Conservation (phyloP, 2,888 invertebrate genomes). For the Seira musarum region DNA sequence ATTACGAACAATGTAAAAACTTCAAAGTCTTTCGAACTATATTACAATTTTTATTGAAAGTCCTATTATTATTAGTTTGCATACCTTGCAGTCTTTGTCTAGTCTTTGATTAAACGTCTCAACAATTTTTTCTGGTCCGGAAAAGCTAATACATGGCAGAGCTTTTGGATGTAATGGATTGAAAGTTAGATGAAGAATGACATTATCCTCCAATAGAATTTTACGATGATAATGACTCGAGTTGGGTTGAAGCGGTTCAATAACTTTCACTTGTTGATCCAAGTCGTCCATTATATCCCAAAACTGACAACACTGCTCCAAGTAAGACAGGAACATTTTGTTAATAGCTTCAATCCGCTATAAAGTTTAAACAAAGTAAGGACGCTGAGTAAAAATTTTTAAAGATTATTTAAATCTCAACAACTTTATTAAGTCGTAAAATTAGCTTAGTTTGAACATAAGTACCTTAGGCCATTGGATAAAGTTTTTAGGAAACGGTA, state of each 20-base stretch:
- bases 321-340: slow-evolving; percentile 35
- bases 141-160: slow-evolving; percentile 72
- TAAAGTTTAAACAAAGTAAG: slow-evolving; percentile 32
- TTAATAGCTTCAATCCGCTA: slow-evolving; percentile 48
- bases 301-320: slow-evolving; percentile 49
- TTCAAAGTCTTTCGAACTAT: not conserved
- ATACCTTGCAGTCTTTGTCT: slow-evolving; percentile 71
- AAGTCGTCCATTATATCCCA: slow-evolving; percentile 73
- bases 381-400: not conserved
- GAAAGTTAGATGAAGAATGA: slow-evolving; percentile 71
- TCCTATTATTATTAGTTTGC: not conserved
- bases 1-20: slow-evolving; percentile 8
- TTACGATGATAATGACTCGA: slow-evolving; percentile 72
- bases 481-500: slow-evolving; percentile 36
- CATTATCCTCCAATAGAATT: slow-evolving; percentile 70
- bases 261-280: slow-evolving; percentile 72
- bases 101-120: slow-evolving; percentile 70
- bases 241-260: slow-evolving; percentile 73
- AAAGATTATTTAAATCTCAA: slow-evolving; percentile 4
- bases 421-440: not conserved
- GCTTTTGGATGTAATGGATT: slow-evolving; percentile 71
- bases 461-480: slow-evolving; percentile 52
- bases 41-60: not conserved
- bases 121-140: slow-evolving; percentile 72
- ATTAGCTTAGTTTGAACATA: no score